Base-by-base conservation (phyloP, 1,140 invertebrate genomes). In the Eufriesea mexicana region DNA sequence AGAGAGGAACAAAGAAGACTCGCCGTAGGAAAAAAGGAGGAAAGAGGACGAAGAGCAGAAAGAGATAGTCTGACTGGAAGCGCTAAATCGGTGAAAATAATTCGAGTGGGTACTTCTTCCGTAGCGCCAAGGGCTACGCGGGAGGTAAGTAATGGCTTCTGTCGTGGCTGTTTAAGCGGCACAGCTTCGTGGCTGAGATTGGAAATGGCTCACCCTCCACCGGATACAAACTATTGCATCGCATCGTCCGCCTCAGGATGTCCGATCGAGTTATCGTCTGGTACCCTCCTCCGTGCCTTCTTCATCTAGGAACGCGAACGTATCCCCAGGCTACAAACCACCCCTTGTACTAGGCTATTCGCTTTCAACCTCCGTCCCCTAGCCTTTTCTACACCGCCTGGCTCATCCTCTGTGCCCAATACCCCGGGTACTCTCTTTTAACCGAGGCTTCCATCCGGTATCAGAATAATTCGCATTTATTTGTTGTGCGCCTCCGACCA, bases 151-250 rank as follows among this genome's bases (percentile, higher is more conserved):
- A 91, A 91, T 91, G 89, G 90, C 86, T 91, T 90, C 89, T 90
- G 90, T 91, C 91, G 84, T 84, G 89, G 78, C 89, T 91, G 89
- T 91, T 92, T 91, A 91, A 90, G 87, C 84, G 85, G 79, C 78
- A 86, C 67, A 79, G 78, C 78, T 84, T 87, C 79, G 79, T 86
- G 88, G 87, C 88, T 83, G 87, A 91, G 86, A 91, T 91, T 90
- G 91, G 84, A 91, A 89, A 72, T 91, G 89, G 89, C 91, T 91
- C 89, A 89, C 89, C 85, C 90, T 90, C 80, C 83, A 70, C 85
- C 72, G 84, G 84, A 86, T 90, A 90, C 87, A 88, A 92, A 91
- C 90, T 91, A 92, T 91, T 89, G 89, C 89, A 89, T 90, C 88
- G 86, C 84, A 88, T 89, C 89, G 84, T 84, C 84, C 89, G 84